These are phyloP conservation scores for Eurosta solidaginis DNA, from an alignment of 1,140 invertebrate species.

Conservation along the genomic window DNA sequence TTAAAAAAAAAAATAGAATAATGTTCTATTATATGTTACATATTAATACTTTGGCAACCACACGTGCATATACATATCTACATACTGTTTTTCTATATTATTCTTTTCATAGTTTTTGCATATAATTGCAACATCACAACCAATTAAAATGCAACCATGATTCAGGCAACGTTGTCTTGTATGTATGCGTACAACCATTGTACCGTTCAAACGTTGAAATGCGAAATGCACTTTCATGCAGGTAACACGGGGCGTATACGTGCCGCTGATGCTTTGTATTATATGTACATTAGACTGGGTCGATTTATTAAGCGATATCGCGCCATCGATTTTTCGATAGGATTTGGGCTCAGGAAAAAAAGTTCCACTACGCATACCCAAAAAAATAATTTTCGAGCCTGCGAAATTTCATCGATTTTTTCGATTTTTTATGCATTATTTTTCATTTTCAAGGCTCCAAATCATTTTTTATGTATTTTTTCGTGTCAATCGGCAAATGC, in stretches of 20 bases:
- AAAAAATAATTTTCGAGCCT: too few relatives aligned
- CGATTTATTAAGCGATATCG: too few relatives aligned
- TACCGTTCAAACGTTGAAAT: background rate
- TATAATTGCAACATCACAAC: background rate
- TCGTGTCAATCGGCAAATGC: too few relatives aligned
- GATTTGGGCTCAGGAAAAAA: too few relatives aligned
- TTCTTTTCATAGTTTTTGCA: background rate
- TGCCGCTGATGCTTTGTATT: background rate
- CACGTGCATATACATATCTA: background rate
- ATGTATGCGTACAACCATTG: background rate
- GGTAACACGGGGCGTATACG: slow-evolving; percentile 18
- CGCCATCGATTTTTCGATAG: too few relatives aligned
- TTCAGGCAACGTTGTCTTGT: too few relatives aligned
- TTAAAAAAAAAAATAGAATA: too few relatives aligned
- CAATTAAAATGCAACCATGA: background rate
- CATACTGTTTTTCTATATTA: background rate
- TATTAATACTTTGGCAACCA: background rate
- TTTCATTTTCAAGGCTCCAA: too few relatives aligned
- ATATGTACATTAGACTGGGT: background rate
- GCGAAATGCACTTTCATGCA: background rate
- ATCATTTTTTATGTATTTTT: too few relatives aligned
- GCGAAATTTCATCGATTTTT: too few relatives aligned
- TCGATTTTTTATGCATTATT: too few relatives aligned
- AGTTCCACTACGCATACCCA: too few relatives aligned
- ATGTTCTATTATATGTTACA: background rate